Conservation (phyloP, 2,113 vertebrate genomes). For the Menura novaehollandiae region DNA sequence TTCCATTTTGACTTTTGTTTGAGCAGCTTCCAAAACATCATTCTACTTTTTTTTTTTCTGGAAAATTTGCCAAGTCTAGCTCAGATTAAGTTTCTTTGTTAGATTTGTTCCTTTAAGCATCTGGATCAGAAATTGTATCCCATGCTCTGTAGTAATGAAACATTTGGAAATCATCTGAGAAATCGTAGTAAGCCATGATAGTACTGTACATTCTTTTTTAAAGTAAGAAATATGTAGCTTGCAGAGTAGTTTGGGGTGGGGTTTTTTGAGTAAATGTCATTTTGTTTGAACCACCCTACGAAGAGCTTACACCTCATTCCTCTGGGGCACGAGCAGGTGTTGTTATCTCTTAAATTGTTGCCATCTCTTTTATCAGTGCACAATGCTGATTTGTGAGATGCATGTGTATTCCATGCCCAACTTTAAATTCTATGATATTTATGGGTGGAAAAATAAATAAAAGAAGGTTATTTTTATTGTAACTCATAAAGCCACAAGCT, state of each 20-base stretch:
- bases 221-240: not conserved
- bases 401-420: not conserved
- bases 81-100: slow-evolving; percentile 77
- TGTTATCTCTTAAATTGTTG: not conserved
- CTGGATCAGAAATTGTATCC: slow-evolving; percentile 77
- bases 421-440: not conserved
- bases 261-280: not conserved
- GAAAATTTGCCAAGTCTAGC: slow-evolving; percentile 72
- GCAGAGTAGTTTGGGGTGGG: not conserved
- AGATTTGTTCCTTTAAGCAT: slow-evolving; percentile 74
- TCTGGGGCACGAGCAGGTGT: not conserved
- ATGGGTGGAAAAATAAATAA: not conserved
- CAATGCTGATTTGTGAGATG: not conserved
- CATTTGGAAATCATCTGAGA: slow-evolving; percentile 80
- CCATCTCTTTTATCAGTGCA: not conserved
- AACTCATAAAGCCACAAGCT: not conserved
- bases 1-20: slow-evolving; percentile 77
- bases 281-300: slow-evolving; percentile 29
- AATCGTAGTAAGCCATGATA: slow-evolving; percentile 50
- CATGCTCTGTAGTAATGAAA: slow-evolving; percentile 61
- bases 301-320: not conserved
- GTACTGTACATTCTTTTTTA: slow-evolving; percentile 41
- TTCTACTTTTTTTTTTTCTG: slow-evolving; percentile 37
- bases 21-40: slow-evolving; percentile 76
- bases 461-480: not conserved